Evolutionary conservation across 2,888 invertebrate genomes (phyloP).

Genomic region (Tiphia femorata): DNA sequence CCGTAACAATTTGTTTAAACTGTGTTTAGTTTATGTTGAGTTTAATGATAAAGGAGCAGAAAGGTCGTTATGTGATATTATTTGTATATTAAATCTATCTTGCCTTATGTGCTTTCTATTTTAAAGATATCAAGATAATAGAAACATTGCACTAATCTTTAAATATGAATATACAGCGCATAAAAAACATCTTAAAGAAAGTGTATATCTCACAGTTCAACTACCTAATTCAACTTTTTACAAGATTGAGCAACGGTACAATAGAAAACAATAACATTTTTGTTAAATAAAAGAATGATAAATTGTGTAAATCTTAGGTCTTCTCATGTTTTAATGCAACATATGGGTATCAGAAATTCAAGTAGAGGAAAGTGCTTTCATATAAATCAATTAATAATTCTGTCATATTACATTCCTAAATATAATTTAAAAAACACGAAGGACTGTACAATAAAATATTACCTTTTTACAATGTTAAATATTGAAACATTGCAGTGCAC

Average conservation of each 20-base stretch:
- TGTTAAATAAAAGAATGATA: neutral
- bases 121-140: slow-evolving; percentile 30
- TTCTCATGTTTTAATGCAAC: neutral
- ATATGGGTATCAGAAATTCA: neutral
- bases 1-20: too few species aligned
- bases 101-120: too few species aligned
- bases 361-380: neutral
- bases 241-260: slow-evolving; percentile 56
- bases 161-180: slow-evolving; percentile 12
- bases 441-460: too few species aligned
- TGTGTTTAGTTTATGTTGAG: too few species aligned
- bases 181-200: slow-evolving; percentile 28
- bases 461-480: too few species aligned
- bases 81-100: too few species aligned
- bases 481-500: too few species aligned
- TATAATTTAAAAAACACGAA: slow-evolving; percentile 2
- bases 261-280: slow-evolving; percentile 39
- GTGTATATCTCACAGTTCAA: slow-evolving; percentile 26
- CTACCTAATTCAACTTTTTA: slow-evolving; percentile 40
- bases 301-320: too few species aligned
- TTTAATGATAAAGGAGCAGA: too few species aligned
- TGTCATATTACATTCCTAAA: neutral
- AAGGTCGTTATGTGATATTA: too few species aligned
- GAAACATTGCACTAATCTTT: slow-evolving; percentile 30
- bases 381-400: neutral